A percentile compares a stretch with the other conserved stretches of the same genome.
phyloP scores from a whole-genome alignment of 2,888 invertebrate genomes.

The Xiphydria camelus region DNA sequence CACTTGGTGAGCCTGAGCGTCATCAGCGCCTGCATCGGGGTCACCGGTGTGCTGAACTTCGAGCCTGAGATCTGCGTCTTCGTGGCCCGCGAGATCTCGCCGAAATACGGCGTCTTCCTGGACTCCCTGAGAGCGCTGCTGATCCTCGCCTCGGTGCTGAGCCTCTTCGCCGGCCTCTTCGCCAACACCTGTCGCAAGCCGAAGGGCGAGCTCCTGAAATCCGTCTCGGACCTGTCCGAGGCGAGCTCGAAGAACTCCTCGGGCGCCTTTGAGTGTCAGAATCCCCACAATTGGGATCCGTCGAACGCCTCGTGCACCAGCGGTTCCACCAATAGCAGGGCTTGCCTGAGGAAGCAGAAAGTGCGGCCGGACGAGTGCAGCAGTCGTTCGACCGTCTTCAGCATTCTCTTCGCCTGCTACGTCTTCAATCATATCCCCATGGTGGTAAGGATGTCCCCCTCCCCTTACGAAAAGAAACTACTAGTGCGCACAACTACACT shows the following conservation, averaged over 20 bases:
- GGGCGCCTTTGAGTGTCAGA: slow-evolving; percentile 49
- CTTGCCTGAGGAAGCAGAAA: slow-evolving; percentile 56
- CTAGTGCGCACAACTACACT: too few species aligned
- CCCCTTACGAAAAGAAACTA: not conserved
- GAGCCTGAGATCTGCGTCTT: slow-evolving; percentile 51
- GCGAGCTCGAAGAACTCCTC: slow-evolving; percentile 53
- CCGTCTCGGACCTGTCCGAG: slow-evolving; percentile 51
- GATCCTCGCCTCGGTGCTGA: slow-evolving; percentile 35
- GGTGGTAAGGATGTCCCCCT: slow-evolving; percentile 60
- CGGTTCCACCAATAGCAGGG: slow-evolving; percentile 62
- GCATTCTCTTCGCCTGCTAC: slow-evolving; percentile 63
- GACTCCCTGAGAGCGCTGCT: slow-evolving; percentile 42
- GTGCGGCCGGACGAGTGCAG: slow-evolving; percentile 54
- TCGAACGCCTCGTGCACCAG: slow-evolving; percentile 62
- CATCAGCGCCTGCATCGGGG: slow-evolving; percentile 59
- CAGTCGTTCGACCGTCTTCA: slow-evolving; percentile 58
- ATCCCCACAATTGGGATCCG: slow-evolving; percentile 54
- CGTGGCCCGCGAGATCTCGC: slow-evolving; percentile 46
- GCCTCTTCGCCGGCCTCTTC: slow-evolving; percentile 28
- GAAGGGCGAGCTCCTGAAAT: slow-evolving; percentile 47
- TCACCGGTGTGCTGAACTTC: slow-evolving; percentile 58
- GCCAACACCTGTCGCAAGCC: slow-evolving; percentile 34
- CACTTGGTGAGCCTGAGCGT: slow-evolving; percentile 59
- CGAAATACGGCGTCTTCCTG: slow-evolving; percentile 49
- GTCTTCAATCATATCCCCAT: slow-evolving; percentile 65